These are phyloP conservation scores for Marmota monax DNA, from an alignment of 2,113 vertebrate genomes.

Conservation along the genomic window DNA sequence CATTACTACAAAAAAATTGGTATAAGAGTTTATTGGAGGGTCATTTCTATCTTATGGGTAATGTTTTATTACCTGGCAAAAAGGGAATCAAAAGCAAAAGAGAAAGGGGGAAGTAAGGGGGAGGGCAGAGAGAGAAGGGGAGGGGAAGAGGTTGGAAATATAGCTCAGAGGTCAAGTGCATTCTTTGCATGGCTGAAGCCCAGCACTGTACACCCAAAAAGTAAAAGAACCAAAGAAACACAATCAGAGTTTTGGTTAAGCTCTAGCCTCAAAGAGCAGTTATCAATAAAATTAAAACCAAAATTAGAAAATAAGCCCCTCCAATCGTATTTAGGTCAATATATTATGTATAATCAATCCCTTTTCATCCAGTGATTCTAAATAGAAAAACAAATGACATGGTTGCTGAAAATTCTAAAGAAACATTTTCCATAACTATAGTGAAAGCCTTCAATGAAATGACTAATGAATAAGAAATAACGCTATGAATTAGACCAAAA, in stretches of 20 bases:
- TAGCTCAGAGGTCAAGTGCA: not conserved
- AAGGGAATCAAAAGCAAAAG: not conserved
- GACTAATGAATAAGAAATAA: not conserved
- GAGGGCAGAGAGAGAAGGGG: not conserved
- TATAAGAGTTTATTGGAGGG: not conserved
- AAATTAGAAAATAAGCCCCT: slow-evolving; percentile 11
- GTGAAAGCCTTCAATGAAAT: not conserved
- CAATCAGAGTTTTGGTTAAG: not conserved
- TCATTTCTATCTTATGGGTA: not conserved
- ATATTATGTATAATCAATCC: not conserved
- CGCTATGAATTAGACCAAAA: not conserved
- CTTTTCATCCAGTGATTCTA: not conserved
- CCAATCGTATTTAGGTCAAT: not conserved
- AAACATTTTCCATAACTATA: not conserved
- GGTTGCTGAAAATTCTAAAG: slow-evolving; percentile 2
- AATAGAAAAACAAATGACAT: not conserved
- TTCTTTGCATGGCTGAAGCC: not conserved
- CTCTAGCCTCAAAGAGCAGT: not conserved
- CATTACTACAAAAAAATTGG: not conserved
- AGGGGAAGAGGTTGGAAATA: not conserved
- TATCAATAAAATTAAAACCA: slow-evolving; percentile 22
- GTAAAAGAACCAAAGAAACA: not conserved
- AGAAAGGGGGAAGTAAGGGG: not conserved
- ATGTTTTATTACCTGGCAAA: not conserved
- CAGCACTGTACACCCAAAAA: not conserved